These are phyloP conservation scores for Ptyas mucosa DNA, from an alignment of 2,113 vertebrate species.

Conservation along the genomic window DNA sequence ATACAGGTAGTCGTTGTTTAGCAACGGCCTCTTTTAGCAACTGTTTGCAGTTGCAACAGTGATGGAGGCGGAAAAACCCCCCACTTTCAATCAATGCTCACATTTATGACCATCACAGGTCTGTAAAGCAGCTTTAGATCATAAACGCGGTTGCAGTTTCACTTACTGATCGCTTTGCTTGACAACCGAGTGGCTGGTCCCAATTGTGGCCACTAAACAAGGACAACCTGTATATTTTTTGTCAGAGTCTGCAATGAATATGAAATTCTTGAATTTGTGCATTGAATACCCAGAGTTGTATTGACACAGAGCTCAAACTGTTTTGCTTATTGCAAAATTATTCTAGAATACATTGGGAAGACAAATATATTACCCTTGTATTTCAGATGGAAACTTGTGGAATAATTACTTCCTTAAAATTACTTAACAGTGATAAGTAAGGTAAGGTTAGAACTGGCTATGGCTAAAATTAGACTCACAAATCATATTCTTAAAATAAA, in stretches of 20 bases:
- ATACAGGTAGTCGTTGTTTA: background rate
- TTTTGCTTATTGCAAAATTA: background rate
- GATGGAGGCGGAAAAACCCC: background rate
- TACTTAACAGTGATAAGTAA: background rate
- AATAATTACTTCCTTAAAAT: background rate
- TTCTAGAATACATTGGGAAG: background rate
- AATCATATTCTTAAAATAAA: background rate
- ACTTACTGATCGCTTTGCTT: background rate
- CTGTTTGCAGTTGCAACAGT: background rate
- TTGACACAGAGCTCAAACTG: background rate
- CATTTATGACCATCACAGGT: background rate
- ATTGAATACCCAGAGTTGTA: background rate
- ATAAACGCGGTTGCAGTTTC: background rate
- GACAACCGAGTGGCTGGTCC: background rate
- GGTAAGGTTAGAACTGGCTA: background rate
- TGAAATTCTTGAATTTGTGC: background rate
- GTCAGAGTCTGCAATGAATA: background rate
- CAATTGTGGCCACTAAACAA: background rate
- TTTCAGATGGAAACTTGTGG: background rate
- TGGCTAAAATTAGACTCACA: background rate
- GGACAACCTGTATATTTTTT: background rate
- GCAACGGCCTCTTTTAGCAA: background rate
- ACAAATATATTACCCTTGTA: background rate
- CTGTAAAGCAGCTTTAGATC: background rate
- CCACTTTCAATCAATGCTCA: background rate